Percentiles rank a stretch among this genome's conserved stretches.
Conservation (phyloP, 2,888 invertebrate species). For the Aphidius colemani region DNA sequence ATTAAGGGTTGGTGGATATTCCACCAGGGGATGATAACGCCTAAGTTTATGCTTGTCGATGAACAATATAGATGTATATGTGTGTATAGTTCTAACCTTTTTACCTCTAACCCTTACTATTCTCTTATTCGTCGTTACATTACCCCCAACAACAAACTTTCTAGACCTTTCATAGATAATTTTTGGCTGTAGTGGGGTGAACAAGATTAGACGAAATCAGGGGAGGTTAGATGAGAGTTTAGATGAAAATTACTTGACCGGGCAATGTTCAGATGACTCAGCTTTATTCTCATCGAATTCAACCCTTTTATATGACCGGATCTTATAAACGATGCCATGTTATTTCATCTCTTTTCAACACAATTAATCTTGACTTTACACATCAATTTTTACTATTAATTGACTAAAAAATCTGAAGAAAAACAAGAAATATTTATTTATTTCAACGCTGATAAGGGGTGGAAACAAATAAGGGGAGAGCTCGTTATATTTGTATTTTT, state of each 20-base stretch:
- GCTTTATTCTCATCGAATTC: slow-evolving; percentile 24
- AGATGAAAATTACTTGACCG: slow-evolving; percentile 52
- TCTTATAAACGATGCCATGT: no score
- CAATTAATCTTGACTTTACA: not conserved
- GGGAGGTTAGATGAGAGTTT: slow-evolving; percentile 60
- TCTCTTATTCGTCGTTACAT: slow-evolving; percentile 9
- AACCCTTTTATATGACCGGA: slow-evolving; percentile 30
- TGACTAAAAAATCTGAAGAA: no score
- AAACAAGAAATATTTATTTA: not conserved
- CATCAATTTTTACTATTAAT: not conserved
- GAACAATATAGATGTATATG: slow-evolving; percentile 21
- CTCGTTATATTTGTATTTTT: not conserved
- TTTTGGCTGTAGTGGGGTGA: slow-evolving; percentile 36
- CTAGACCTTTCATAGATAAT: slow-evolving; percentile 53
- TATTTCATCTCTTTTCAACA: not conserved
- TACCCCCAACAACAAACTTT: slow-evolving; percentile 33
- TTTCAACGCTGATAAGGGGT: not conserved
- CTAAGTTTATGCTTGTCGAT: slow-evolving; percentile 7
- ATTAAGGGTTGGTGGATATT: slow-evolving; percentile 50
- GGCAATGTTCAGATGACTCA: not conserved
- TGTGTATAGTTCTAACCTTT: slow-evolving; percentile 33
- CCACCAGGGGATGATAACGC: slow-evolving; percentile 37
- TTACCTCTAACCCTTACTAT: slow-evolving; percentile 42
- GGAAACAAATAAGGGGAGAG: not conserved
- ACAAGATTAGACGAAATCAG: slow-evolving; percentile 56